phyloP scores from a whole-genome alignment of 2,888 invertebrate genomes.

The Chelonus formosanus region DNA sequence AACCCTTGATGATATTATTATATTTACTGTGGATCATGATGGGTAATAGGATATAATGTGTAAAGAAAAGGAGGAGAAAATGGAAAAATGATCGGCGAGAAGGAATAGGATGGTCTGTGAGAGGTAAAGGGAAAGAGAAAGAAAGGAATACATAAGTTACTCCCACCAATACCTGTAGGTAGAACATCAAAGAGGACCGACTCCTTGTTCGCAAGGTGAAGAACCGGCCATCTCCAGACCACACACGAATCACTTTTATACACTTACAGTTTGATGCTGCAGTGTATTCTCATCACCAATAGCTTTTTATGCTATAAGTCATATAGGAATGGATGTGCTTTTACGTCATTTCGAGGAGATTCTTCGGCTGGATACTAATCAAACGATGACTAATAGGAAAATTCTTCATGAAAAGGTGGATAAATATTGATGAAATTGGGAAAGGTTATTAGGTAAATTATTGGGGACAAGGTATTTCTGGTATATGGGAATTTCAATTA shows the following conservation, averaged over 20 bases:
- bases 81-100: conserved; percentile 15
- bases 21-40: not conserved
- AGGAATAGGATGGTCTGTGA: conserved; percentile 15
- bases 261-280: conserved; percentile 55
- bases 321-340: not conserved
- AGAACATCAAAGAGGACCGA: conserved; percentile 64
- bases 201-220: conserved; percentile 65
- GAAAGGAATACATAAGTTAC: conserved; percentile 41
- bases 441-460: too few species aligned
- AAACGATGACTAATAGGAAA: too few species aligned
- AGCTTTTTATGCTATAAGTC: conserved; percentile 1
- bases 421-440: too few species aligned
- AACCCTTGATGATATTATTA: conserved; percentile 5
- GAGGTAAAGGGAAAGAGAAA: conserved; percentile 41
- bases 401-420: too few species aligned
- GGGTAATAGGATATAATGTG: conserved; percentile 3
- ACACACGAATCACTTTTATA: conserved; percentile 66
- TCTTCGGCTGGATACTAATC: too few species aligned
- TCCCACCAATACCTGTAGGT: conserved; percentile 57
- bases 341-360: conserved; percentile 12
- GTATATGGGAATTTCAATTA: too few species aligned
- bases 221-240: conserved; percentile 66
- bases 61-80: conserved; percentile 25
- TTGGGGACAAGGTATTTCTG: too few species aligned
- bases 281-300: conserved; percentile 18